phyloP scores from a whole-genome alignment of 1,140 invertebrate species.

The Asobara japonica region DNA sequence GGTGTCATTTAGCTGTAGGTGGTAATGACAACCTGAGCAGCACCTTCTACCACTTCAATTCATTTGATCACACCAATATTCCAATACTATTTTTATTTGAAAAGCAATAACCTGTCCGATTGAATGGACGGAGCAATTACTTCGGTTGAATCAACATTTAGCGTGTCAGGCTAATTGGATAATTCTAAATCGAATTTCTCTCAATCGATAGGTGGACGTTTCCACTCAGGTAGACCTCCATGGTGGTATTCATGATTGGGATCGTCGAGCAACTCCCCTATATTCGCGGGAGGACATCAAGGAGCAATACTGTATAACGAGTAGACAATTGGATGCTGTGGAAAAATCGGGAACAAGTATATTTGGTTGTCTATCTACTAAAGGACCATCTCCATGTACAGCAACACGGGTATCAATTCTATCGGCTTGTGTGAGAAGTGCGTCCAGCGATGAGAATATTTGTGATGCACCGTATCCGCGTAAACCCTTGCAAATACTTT shows the following conservation, averaged over 20 bases:
- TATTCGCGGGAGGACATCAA: conserved; percentile 90
- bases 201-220: conserved; percentile 57
- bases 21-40: too few relatives aligned
- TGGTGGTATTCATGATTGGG: conserved; percentile 55
- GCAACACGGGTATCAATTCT: conserved; percentile 75
- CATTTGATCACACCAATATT: too few relatives aligned
- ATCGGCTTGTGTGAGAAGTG: conserved; percentile 85
- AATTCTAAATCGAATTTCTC: background rate
- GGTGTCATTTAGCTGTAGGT: too few relatives aligned
- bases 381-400: conserved; percentile 63
- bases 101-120: too few relatives aligned
- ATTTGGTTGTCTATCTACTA: conserved; percentile 83
- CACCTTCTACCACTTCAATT: too few relatives aligned
- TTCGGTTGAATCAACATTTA: too few relatives aligned
- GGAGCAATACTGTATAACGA: conserved; percentile 93
- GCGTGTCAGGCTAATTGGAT: too few relatives aligned
- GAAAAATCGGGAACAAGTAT: conserved; percentile 80
- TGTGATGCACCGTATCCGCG: conserved; percentile 80
- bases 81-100: too few relatives aligned
- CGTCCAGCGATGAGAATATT: conserved; percentile 87
- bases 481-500: conserved; percentile 61
- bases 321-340: conserved; percentile 85
- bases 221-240: conserved; percentile 66
- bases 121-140: too few relatives aligned
- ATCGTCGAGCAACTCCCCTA: conserved; percentile 70